Percentiles rank a stretch among this genome's conserved stretches.
phyloP scores from a whole-genome alignment of 2,888 invertebrate genomes.

The Eupithecia vulgata region DNA sequence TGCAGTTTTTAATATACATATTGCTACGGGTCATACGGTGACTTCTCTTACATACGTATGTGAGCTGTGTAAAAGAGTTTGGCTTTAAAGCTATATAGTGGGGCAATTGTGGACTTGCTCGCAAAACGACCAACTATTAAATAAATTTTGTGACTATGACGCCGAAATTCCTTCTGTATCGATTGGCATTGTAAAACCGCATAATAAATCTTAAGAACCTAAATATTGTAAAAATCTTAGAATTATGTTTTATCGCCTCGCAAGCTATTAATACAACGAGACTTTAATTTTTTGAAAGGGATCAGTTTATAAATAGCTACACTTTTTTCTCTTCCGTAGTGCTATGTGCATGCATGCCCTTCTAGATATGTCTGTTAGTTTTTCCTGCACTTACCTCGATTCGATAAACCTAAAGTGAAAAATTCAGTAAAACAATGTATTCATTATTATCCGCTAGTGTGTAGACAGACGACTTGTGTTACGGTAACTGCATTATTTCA shows the following conservation, averaged over 20 bases:
- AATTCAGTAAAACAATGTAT: slow-evolving; percentile 72
- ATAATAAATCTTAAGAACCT: background rate
- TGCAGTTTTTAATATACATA: background rate
- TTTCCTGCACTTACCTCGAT: slow-evolving; percentile 30
- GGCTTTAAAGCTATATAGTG: background rate
- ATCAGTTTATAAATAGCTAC: slow-evolving; percentile 67
- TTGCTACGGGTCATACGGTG: background rate
- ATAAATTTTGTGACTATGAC: background rate
- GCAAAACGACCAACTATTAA: background rate
- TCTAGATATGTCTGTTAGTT: slow-evolving; percentile 33
- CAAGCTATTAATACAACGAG: background rate
- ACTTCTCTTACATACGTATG: background rate
- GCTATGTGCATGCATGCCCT: slow-evolving; percentile 41
- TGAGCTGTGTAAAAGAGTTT: background rate
- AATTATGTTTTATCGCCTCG: background rate
- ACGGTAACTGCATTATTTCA: slow-evolving; percentile 82
- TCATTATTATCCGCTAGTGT: slow-evolving; percentile 58
- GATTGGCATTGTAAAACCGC: background rate
- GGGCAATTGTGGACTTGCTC: too few relatives aligned
- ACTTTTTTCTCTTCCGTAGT: slow-evolving; percentile 21
- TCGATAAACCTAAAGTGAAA: slow-evolving; percentile 18
- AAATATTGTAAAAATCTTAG: background rate
- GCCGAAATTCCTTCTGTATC: background rate
- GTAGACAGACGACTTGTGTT: slow-evolving; percentile 24
- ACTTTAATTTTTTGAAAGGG: slow-evolving; percentile 45